Conservation (phyloP, 2,888 invertebrate genomes). For the Agapostemon virescens region DNA sequence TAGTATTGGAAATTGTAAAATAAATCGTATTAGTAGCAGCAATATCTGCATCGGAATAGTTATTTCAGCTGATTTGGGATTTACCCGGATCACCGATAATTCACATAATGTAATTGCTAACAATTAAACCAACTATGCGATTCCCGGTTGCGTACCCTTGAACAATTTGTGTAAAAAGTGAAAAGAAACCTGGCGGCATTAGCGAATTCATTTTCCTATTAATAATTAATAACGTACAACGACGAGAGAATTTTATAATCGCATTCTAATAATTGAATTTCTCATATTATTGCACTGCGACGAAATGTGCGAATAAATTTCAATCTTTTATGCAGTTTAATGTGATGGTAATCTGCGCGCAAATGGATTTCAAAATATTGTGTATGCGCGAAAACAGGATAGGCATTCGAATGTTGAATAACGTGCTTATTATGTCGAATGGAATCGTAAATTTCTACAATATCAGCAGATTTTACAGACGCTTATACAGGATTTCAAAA, state of each 20-base stretch:
- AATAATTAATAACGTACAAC: background rate
- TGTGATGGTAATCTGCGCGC: background rate
- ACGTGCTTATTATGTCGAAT: background rate
- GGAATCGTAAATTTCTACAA: background rate
- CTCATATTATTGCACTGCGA: background rate
- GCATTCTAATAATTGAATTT: background rate
- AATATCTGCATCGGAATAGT: background rate
- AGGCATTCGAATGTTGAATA: background rate
- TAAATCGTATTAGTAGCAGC: too few species aligned
- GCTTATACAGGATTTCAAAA: background rate
- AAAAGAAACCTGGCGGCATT: background rate
- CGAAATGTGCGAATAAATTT: background rate
- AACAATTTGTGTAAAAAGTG: background rate
- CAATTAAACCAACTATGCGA: background rate
- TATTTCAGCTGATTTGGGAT: background rate
- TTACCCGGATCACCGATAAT: background rate
- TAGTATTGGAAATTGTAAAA: too few species aligned
- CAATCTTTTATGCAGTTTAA: background rate
- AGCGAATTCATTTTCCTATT: too few species aligned
- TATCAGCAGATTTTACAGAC: background rate
- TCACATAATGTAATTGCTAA: background rate
- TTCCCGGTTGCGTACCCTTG: background rate
- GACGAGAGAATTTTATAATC: background rate
- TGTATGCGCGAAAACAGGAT: background rate
- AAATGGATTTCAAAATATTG: background rate